Evolutionary conservation across 2,888 invertebrate genomes (phyloP).

Genomic region (Drepana falcataria): DNA sequence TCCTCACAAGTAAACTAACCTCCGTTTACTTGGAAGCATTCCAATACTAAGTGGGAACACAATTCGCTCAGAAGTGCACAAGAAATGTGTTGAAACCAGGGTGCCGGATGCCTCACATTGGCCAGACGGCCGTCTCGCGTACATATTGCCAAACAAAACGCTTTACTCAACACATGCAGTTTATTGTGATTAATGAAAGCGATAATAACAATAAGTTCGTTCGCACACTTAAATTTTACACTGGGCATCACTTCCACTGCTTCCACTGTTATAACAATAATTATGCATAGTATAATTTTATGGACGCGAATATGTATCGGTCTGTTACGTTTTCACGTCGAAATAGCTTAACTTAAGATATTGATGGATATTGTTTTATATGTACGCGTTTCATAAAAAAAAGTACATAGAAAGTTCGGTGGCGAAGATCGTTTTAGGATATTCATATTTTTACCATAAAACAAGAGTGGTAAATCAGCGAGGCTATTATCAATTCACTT

Average conservation of each 20-base stretch:
- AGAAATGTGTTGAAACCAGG: slow-evolving; percentile 29
- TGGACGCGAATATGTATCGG: too few relatives aligned
- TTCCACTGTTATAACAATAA: too few relatives aligned
- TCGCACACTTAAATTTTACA: neutral
- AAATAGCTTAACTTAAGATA: too few relatives aligned
- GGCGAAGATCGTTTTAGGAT: too few relatives aligned
- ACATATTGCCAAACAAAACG: slow-evolving; percentile 10
- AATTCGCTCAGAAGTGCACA: slow-evolving; percentile 11
- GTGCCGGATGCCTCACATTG: slow-evolving; percentile 21
- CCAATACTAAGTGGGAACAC: slow-evolving; percentile 14
- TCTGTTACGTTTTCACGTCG: too few relatives aligned
- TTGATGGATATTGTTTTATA: too few relatives aligned
- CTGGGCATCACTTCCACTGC: neutral
- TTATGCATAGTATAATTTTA: too few relatives aligned
- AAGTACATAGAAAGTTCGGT: too few relatives aligned
- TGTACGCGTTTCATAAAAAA: too few relatives aligned
- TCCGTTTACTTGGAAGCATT: slow-evolving; percentile 4
- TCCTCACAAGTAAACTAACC: neutral
- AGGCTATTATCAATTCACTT: too few relatives aligned
- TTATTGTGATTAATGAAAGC: slow-evolving; percentile 15
- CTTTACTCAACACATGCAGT: slow-evolving; percentile 18
- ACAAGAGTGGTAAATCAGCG: too few relatives aligned
- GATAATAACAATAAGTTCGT: slow-evolving; percentile 18
- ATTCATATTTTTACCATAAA: too few relatives aligned
- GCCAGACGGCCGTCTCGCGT: slow-evolving; percentile 16